phyloP scores from a whole-genome alignment of 2,113 vertebrate species.

The Lipotes vexillifer region DNA sequence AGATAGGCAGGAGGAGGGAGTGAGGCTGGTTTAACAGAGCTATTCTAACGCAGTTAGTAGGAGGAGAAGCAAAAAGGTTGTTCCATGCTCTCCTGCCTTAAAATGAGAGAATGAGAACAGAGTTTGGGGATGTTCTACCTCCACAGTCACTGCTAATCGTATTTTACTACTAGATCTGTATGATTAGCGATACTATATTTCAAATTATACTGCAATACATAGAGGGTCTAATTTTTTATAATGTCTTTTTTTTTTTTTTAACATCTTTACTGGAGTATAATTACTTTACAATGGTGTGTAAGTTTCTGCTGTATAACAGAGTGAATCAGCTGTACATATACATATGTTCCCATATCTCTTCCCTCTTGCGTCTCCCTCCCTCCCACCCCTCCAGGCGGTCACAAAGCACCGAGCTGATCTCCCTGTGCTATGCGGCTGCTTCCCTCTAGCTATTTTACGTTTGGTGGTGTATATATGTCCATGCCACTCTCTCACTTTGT shows the following conservation, averaged over 20 bases:
- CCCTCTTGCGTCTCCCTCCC: too few relatives aligned
- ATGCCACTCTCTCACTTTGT: too few relatives aligned
- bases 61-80: neutral
- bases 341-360: too few relatives aligned
- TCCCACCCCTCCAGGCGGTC: too few relatives aligned
- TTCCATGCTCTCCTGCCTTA: neutral
- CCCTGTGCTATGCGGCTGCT: too few relatives aligned
- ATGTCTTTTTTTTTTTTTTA: neutral
- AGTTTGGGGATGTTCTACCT: neutral
- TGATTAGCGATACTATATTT: neutral
- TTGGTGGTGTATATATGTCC: too few relatives aligned
- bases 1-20: neutral
- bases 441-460: too few relatives aligned
- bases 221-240: neutral
- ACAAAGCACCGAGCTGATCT: too few relatives aligned
- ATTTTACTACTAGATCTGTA: neutral
- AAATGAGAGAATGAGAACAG: neutral
- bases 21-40: neutral
- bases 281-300: too few relatives aligned
- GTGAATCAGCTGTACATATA: too few relatives aligned
- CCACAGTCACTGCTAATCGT: neutral
- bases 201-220: neutral
- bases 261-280: too few relatives aligned
- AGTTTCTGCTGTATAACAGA: too few relatives aligned
- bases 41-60: neutral